Base-by-base conservation (phyloP, 2,888 invertebrate genomes). In the Brenthis daphne region DNA sequence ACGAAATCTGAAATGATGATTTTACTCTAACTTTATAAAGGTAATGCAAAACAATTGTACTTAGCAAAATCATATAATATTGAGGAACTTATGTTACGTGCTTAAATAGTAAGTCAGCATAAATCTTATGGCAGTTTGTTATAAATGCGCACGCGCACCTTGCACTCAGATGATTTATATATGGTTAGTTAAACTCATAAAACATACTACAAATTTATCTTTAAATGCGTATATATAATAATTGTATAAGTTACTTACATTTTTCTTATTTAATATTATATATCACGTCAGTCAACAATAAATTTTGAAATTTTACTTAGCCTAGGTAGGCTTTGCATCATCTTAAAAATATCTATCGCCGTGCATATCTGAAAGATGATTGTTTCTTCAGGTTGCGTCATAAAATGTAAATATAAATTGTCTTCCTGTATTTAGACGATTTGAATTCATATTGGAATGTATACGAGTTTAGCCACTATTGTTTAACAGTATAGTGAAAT, bases 131-230 rank as follows among this genome's bases (percentile, higher is more conserved):
- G 67, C 57, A 55, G 66, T 69, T 80, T 78, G 82, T 76, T 82
- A 81, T 81, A 81, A 80, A 82, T 79, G 79, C 77, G 81, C 79
- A 84, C 86, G 87, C 86, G 87, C 85, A 82, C 82, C 80, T 80
- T 74, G 79, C 78, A 80, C 83, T 81, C 81, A 78, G 85, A 88
- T 90, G 88, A 88, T 88, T 90, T 88, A 90, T 89, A 89, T 86
- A 87, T 89, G 85, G 85, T 86, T 79, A 84, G 81, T 83, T 66
- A 64, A 67, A 72, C 65, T 68, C 68, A 54, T 63, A 54, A 53
- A 60, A 48, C 29, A n/a, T 48, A 48, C 20, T 48, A 48, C 20
- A n/a, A 14, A 58, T 48, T 14, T 48, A 48, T 47, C 14, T 48
- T 48, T n/a, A 14, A 29, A 58, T 8, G 43, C 6, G 8, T 1